phyloP scores from a whole-genome alignment of 1,140 invertebrate species.

The Augochlora pura region DNA sequence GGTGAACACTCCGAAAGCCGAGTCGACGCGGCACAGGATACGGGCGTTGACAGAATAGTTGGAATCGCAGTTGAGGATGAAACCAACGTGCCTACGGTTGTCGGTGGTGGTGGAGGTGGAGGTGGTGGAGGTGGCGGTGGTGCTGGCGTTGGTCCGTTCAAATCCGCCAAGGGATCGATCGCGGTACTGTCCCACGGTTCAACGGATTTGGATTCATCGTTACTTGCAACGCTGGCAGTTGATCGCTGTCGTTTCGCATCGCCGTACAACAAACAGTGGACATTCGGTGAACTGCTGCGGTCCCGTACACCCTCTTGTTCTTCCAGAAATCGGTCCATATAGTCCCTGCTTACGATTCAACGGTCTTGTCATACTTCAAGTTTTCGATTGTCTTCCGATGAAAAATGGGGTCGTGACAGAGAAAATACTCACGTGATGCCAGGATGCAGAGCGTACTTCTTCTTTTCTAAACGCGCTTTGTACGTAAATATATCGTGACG shows the following conservation, averaged over 20 bases:
- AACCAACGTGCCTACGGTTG: slow-evolving; percentile 31
- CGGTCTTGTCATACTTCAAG: slow-evolving; percentile 62
- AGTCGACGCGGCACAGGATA: slow-evolving; percentile 37
- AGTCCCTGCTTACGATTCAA: slow-evolving; percentile 81
- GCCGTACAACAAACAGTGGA: slow-evolving; percentile 84
- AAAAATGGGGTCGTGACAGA: slow-evolving; percentile 28
- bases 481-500: slow-evolving; percentile 94
- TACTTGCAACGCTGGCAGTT: slow-evolving; percentile 66
- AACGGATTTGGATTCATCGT: slow-evolving; percentile 70
- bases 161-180: slow-evolving; percentile 58
- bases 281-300: slow-evolving; percentile 81
- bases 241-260: slow-evolving; percentile 83
- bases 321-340: slow-evolving; percentile 89
- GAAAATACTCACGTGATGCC: slow-evolving; percentile 84
- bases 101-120: slow-evolving; percentile 51
- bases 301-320: slow-evolving; percentile 83
- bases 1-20: slow-evolving; percentile 51
- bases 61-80: slow-evolving; percentile 52
- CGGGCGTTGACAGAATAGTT: slow-evolving; percentile 42
- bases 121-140: slow-evolving; percentile 46
- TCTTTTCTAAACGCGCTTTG: slow-evolving; percentile 88
- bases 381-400: slow-evolving; percentile 41
- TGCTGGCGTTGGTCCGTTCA: slow-evolving; percentile 50
- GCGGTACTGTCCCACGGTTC: slow-evolving; percentile 70
- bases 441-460: slow-evolving; percentile 89